Conservation (phyloP, 2,797 vertebrate species). For the Gouania willdenowi region DNA sequence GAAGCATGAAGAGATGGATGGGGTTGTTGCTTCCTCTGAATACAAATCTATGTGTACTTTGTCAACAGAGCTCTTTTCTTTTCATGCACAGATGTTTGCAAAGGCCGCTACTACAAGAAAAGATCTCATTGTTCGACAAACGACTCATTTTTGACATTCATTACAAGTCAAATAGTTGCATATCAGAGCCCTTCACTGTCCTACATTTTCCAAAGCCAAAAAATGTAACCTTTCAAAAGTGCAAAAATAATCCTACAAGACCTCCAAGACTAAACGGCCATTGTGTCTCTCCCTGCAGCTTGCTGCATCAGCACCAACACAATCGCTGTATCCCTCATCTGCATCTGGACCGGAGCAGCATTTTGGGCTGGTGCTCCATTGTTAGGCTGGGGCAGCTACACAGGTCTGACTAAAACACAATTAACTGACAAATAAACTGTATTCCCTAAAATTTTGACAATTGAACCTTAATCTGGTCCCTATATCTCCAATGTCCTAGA, state of each 20-base stretch:
- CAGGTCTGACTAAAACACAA: constrained; percentile 74
- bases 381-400: constrained; percentile 90
- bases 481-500: constrained; percentile 56
- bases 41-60: constrained; percentile 30
- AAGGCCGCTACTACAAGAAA: constrained; percentile 46
- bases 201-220: constrained; percentile 24
- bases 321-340: constrained; percentile 74
- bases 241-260: constrained; percentile 1
- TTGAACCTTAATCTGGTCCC: background rate
- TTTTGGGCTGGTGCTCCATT: constrained; percentile 88
- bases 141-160: constrained; percentile 65
- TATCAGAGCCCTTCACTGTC: constrained; percentile 33
- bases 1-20: no score
- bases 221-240: constrained; percentile 31
- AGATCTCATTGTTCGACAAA: constrained; percentile 63
- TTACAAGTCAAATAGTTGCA: constrained; percentile 49
- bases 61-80: constrained; percentile 50
- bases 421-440: background rate
- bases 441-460: background rate
- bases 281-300: constrained; percentile 65
- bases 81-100: constrained; percentile 46
- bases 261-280: background rate
- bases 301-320: constrained; percentile 79
- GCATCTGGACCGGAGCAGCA: constrained; percentile 83
- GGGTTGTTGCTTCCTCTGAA: constrained; percentile 15